Evolutionary conservation across 1,140 invertebrate species (phyloP).

Genomic region (Sitophilus oryzae): DNA sequence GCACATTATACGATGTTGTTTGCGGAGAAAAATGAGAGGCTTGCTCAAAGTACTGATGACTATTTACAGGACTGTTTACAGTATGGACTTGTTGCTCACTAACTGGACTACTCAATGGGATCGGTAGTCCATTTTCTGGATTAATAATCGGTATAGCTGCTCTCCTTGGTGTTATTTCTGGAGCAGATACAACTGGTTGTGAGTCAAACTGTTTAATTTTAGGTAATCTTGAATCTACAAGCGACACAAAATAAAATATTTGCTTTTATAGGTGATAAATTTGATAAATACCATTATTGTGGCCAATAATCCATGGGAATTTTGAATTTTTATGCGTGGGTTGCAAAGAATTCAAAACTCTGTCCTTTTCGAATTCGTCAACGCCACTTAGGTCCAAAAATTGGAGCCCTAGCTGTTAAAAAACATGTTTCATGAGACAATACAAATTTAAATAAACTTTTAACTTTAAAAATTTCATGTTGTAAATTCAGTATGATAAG

Average conservation of each 20-base stretch:
- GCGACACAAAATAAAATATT: not conserved
- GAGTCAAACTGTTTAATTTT: not conserved
- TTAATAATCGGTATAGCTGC: conserved; percentile 7
- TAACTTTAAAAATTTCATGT: not conserved
- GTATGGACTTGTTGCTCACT: too few relatives aligned
- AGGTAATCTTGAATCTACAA: not conserved
- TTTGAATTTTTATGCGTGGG: conserved; percentile 26
- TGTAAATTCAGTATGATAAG: not conserved
- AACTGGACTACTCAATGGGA: not conserved
- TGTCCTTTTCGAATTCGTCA: conserved; percentile 34
- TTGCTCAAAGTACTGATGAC: conserved; percentile 1
- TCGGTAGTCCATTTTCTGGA: conserved; percentile 10
- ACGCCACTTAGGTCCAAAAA: conserved; percentile 41
- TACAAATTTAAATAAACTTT: not conserved
- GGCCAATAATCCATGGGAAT: conserved; percentile 35
- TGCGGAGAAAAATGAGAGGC: conserved; percentile 10
- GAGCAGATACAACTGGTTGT: not conserved
- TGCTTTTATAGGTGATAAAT: not conserved
- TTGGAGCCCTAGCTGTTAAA: conserved; percentile 26
- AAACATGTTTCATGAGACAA: not conserved
- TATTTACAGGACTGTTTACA: too few relatives aligned
- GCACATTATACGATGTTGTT: not conserved
- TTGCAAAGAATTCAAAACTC: conserved; percentile 32
- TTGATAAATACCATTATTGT: conserved; percentile 1
- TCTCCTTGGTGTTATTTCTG: not conserved